Evolutionary conservation across 2,113 vertebrate genomes (phyloP).

Genomic region (Natator depressus): DNA sequence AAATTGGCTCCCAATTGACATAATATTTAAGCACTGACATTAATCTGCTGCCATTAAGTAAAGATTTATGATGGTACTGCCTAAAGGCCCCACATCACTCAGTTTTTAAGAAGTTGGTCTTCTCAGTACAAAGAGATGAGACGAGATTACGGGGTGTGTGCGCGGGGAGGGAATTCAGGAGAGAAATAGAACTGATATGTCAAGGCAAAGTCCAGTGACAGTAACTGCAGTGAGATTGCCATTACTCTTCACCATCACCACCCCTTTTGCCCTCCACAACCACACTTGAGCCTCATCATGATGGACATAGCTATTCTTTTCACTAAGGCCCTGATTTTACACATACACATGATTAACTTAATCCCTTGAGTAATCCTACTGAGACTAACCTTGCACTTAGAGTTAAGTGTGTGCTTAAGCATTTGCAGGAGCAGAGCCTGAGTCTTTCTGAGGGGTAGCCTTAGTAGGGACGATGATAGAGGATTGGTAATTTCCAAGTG

Average conservation of each 20-base stretch:
- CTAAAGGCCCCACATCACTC: background rate
- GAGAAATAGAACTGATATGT: background rate
- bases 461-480: background rate
- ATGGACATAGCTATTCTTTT: background rate
- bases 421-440: background rate
- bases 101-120: background rate
- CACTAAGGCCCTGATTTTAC: background rate
- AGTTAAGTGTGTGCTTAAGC: background rate
- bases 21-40: background rate
- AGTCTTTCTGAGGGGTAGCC: background rate
- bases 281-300: background rate
- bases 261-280: background rate
- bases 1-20: accelerated
- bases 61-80: background rate
- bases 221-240: background rate
- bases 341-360: background rate
- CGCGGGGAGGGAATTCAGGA: background rate
- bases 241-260: background rate
- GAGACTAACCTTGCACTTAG: background rate
- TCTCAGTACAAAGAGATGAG: background rate
- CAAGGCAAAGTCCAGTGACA: background rate
- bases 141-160: background rate
- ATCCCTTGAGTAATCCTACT: background rate
- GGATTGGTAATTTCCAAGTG: background rate
- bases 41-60: background rate